Base-by-base conservation (phyloP, 2,113 vertebrate species). In the Talpa occidentalis region DNA sequence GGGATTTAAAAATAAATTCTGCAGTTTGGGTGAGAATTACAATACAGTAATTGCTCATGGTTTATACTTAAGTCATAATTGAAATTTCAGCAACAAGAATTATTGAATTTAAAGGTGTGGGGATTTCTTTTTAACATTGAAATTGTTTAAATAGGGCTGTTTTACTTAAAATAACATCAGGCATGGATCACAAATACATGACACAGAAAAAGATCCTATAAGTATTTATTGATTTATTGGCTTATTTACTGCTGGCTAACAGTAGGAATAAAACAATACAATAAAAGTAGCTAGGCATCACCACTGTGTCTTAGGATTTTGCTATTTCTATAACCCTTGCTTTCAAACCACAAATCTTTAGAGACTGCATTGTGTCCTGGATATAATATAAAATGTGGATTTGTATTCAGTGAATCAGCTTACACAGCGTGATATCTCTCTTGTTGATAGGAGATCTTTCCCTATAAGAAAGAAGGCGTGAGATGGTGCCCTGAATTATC, bases 331-430 rank as follows among this genome's bases (percentile, higher is more conserved):
- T 91, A 91, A 44, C 37, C 24, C 37, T 83, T 94, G 44, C n/a
- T 94, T 64, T 93, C 26, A 35, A 96, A 86, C 37, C 82, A 83
- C 52, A 94, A 89, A 77, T 93, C 40, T 87, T 93, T 90, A 64
- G 37, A 82, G 74, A 96, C 42, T 86, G 4, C 93, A 44, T 85
- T 92, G 28, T 15, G 42, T 91, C 44, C 54, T 90, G 26, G 30
- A 42, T 85, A 88, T 82, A 88, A 88, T 85, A 77, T 40, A 95
- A 94, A 95, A 85, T 90, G 49, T 88, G 73, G 44, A 92, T 95
- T 95, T 92, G 64, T 96, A 49, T 81, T 81, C 62, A 94, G 6
- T 73, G 66, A 88, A 85, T 94, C 64, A 88, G 12, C 40, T 86
- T 79, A 83, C 56, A 59, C 30, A 81, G 15, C 97, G 24, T 56